These are phyloP conservation scores for Platycheirus albimanus DNA, from an alignment of 2,888 invertebrate species.

Conservation along the genomic window DNA sequence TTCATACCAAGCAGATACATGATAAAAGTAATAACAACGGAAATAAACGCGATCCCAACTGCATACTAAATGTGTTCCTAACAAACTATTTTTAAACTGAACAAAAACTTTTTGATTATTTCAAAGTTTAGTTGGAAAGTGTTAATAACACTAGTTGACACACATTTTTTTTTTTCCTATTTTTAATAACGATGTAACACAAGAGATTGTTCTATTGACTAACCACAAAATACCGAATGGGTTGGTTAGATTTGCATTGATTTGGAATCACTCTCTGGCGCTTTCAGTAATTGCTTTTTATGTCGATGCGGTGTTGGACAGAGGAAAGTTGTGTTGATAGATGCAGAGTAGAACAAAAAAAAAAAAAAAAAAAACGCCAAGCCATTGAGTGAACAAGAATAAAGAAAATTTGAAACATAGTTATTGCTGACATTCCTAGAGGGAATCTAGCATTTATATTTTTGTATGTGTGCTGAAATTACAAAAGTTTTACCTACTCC, in stretches of 20 bases:
- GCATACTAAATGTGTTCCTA: constrained; percentile 33
- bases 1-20: constrained; percentile 34
- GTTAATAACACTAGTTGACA: constrained; percentile 26
- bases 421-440: no score
- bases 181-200: not conserved
- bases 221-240: no score
- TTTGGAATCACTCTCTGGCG: no score
- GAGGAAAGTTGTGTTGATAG: no score
- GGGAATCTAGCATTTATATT: no score
- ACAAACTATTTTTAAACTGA: not conserved
- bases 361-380: no score
- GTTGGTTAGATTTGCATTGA: no score
- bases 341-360: no score
- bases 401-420: constrained; percentile 6
- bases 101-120: not conserved
- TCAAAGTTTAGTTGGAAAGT: not conserved
- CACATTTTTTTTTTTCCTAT: not conserved
- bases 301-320: no score
- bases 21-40: constrained; percentile 1
- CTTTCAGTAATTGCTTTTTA: no score
- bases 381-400: constrained; percentile 21
- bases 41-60: constrained; percentile 30
- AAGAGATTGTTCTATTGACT: constrained; percentile 27
- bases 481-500: no score
- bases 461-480: no score